These are phyloP conservation scores for Cosmorhoe ocellata DNA, from an alignment of 2,888 invertebrate species.

Conservation along the genomic window DNA sequence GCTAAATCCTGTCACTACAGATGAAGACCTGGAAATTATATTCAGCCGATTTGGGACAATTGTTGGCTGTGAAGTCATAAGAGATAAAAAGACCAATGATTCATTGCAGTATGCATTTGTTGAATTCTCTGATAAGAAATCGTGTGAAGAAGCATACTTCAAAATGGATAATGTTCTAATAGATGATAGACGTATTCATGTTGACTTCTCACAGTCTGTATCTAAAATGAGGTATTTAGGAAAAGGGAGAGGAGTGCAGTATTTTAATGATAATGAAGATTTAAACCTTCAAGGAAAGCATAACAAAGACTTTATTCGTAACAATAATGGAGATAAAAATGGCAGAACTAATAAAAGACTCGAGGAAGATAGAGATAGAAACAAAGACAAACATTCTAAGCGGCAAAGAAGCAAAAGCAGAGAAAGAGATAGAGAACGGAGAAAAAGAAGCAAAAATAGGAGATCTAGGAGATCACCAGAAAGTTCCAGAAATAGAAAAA, in stretches of 20 bases:
- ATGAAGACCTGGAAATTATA: constrained; percentile 98
- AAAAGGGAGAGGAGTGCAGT: constrained; percentile 90
- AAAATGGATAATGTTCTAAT: constrained; percentile 99
- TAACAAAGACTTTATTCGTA: constrained; percentile 29
- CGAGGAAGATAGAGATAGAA: constrained; percentile 41
- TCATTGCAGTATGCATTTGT: constrained; percentile 99
- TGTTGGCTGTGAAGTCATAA: constrained; percentile 96
- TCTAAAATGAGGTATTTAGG: constrained; percentile 96
- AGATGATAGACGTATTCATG: constrained; percentile 98
- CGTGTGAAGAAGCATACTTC: constrained; percentile 98
- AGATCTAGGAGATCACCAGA: constrained; percentile 13
- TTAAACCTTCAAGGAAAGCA: constrained; percentile 3
- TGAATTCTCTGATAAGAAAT: constrained; percentile 95
- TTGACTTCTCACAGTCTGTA: constrained; percentile 99
- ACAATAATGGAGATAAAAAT: constrained; percentile 38
- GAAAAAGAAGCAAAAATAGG: constrained; percentile 31
- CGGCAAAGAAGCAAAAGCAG: constrained; percentile 25
- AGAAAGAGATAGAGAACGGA: constrained; percentile 28
- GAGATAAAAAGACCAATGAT: constrained; percentile 95
- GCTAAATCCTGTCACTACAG: constrained; percentile 98
- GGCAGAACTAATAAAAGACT: constrained; percentile 42
- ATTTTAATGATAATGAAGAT: constrained; percentile 64
- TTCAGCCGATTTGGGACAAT: constrained; percentile 98
- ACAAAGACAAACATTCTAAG: constrained; percentile 31
- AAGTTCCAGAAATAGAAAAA: constrained; percentile 18